These are phyloP conservation scores for Melanotaenia boesemani DNA, from an alignment of 2,797 vertebrate genomes.

Conservation along the genomic window DNA sequence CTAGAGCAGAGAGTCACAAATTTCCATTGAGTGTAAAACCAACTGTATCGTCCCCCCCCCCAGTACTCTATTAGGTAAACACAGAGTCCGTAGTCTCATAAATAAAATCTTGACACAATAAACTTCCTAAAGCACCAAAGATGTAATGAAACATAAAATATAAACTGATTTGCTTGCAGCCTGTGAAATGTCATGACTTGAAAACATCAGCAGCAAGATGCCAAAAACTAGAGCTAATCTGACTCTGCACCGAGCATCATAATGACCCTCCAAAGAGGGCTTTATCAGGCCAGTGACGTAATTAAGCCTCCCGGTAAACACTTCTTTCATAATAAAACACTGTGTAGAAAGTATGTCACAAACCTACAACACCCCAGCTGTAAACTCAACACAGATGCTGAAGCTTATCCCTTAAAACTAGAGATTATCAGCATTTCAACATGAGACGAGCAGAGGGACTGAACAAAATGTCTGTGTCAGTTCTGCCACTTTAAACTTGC, in stretches of 20 bases:
- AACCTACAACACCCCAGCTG: conserved; percentile 22
- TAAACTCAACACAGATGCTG: conserved; percentile 37
- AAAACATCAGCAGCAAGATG: conserved; percentile 27
- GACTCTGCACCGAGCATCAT: conserved; percentile 3
- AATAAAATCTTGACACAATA: conserved; percentile 3
- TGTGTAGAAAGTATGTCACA: conserved; percentile 32
- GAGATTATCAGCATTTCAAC: conserved; percentile 51
- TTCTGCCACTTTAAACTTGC: conserved; percentile 9
- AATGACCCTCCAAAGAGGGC: conserved; percentile 43
- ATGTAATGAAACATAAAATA: conserved; percentile 4
- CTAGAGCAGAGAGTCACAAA: conserved; percentile 33
- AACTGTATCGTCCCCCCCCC: conserved; percentile 31
- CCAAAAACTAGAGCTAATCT: conserved; percentile 51
- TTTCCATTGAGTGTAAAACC: conserved; percentile 44
- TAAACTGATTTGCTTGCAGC: conserved; percentile 14
- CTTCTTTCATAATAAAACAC: conserved; percentile 46
- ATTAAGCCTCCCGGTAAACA: conserved; percentile 39
- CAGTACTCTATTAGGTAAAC: conserved; percentile 28
- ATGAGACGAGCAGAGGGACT: conserved; percentile 4
- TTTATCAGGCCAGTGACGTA: conserved; percentile 53
- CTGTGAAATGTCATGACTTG: conserved; percentile 13
- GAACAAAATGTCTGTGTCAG: neutral
- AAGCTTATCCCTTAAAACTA: conserved; percentile 46
- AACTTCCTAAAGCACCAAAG: conserved; percentile 8
- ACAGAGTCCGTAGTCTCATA: neutral